A percentile compares a stretch with the other conserved stretches of the same genome.
phyloP scores from a whole-genome alignment of 2,113 vertebrate species.

The Petrocephalus microphthalmus region DNA sequence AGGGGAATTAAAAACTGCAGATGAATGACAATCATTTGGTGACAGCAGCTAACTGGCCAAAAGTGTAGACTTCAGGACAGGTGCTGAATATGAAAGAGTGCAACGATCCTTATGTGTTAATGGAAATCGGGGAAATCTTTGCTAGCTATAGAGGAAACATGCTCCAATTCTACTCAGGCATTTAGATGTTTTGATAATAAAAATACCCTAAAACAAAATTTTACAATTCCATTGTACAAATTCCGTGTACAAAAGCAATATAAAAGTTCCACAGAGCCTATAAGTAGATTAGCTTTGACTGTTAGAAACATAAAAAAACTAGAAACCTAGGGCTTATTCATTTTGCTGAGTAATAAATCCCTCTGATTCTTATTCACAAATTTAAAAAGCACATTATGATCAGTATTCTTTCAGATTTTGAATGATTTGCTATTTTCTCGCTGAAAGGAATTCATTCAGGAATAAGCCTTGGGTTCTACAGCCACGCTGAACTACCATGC shows the following conservation, averaged over 20 bases:
- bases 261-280: neutral
- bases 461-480: slow-evolving; percentile 30
- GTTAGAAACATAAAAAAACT: neutral
- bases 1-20: neutral
- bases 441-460: slow-evolving; percentile 2
- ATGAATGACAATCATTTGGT: neutral
- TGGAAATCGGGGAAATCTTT: neutral
- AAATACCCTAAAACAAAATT: neutral
- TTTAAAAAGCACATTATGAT: neutral
- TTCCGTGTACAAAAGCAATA: too few species aligned
- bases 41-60: neutral
- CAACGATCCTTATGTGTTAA: neutral
- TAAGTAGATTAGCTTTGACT: neutral
- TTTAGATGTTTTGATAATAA: neutral
- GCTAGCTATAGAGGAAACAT: neutral
- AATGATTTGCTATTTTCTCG: neutral
- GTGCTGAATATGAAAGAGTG: neutral
- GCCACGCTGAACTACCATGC: neutral
- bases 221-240: neutral
- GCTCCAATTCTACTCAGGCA: neutral
- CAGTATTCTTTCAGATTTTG: neutral
- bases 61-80: neutral
- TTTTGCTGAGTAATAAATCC: neutral
- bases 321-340: slow-evolving; percentile 15
- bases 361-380: neutral